Base-by-base conservation (phyloP, 2,888 invertebrate species). In the Julus scandinavius region DNA sequence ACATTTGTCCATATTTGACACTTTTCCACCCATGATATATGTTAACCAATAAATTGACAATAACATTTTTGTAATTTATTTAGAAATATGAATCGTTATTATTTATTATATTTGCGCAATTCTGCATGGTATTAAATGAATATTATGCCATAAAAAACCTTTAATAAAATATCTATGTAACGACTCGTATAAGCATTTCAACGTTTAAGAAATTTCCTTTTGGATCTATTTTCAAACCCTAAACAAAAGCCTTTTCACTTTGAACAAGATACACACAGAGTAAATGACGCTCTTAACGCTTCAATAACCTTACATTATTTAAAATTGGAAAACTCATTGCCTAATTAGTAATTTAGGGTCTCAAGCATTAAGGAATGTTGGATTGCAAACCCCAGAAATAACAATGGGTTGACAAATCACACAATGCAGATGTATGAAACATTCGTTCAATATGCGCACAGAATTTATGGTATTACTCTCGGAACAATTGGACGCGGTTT, bases 381-480 rank as follows among this genome's bases (percentile, higher is more conserved):
- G 20, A 20, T 72, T 72, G 1, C 1, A 72, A 72, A 72, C 72
- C 72, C 20, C 72, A 72, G 20, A 54, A 72, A 72, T 17, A 63
- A 49, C 49, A 49, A 6, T 4, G n/a, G 63, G 17, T 63, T 63
- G 63, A 63, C 63, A 72, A 72, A 72, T 20, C 20, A 20, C 72
- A 72, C 29, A 72, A 72, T 72, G 72, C 72, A 72, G 72, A 72
- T 72, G 72, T 72, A 72, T 20, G 72, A 72, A 20, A 72, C 72
- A 72, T 72, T 72, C 72, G 29, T 72, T 72, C 72, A 72, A 72
- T 72, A 72, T 29, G 72, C 72, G 72, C 20, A n/a, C 20, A 2
- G 9, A 20, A 72, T 72, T 72, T 72, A 72, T 29, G 72, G 6
- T 20, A n/a, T 6, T 5, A 29, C 20, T 20, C 9, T 20, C 9